Conservation (phyloP, 2,888 invertebrate species). For the Harpagoxenus sublaevis region DNA sequence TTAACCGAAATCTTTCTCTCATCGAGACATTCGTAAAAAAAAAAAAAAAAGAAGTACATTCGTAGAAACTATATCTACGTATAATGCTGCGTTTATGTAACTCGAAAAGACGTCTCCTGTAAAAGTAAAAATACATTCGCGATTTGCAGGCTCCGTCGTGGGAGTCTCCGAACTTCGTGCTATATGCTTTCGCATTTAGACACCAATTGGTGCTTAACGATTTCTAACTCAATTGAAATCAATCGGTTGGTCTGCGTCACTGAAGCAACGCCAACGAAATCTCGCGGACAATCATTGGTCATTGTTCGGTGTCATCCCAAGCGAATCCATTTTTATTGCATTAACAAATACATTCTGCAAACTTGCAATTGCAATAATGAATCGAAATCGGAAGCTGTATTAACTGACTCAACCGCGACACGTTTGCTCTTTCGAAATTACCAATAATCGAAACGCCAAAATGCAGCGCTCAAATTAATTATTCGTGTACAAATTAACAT, state of each 20-base stretch:
- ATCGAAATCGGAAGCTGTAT: neutral
- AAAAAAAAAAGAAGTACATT: neutral
- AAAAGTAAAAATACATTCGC: neutral
- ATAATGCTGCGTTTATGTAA: neutral
- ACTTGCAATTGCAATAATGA: neutral
- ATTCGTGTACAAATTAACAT: neutral
- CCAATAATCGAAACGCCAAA: neutral
- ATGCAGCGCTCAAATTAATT: neutral
- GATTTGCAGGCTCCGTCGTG: neutral
- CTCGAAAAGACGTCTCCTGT: neutral
- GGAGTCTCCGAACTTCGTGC: slow-evolving; percentile 21
- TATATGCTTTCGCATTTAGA: slow-evolving; percentile 41
- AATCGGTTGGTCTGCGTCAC: slow-evolving; percentile 60
- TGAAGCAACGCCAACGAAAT: slow-evolving; percentile 20
- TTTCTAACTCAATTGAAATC: slow-evolving; percentile 70
- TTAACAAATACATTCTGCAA: slow-evolving; percentile 13
- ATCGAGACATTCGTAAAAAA: neutral
- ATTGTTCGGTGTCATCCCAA: slow-evolving; percentile 30
- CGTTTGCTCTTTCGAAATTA: neutral
- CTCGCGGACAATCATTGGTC: slow-evolving; percentile 24
- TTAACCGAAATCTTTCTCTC: neutral
- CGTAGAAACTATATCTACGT: too few species aligned
- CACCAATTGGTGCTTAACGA: slow-evolving; percentile 56
- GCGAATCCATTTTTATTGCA: slow-evolving; percentile 32
- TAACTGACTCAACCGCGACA: neutral